These are phyloP conservation scores for Cyprinodon variegatus DNA, from an alignment of 2,113 vertebrate species.

Conservation along the genomic window DNA sequence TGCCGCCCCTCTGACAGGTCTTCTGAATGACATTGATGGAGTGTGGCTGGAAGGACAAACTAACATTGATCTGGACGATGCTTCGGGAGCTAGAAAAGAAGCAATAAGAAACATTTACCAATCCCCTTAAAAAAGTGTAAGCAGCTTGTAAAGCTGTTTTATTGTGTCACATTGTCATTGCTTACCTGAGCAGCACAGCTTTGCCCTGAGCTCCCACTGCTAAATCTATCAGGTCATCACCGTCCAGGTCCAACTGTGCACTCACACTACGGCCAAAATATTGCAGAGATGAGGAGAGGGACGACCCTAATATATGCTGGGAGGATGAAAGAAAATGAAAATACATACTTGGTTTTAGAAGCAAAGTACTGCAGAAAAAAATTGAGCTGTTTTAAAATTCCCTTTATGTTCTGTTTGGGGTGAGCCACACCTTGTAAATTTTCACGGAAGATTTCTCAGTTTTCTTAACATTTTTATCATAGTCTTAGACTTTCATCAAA, in stretches of 20 bases:
- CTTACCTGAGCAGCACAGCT: constrained; percentile 88
- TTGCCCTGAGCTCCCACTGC: constrained; percentile 91
- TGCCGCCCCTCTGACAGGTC: constrained; percentile 82
- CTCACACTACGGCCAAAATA: constrained; percentile 95
- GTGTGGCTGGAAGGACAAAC: constrained; percentile 82
- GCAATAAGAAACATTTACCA: neutral
- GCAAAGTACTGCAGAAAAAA: no score
- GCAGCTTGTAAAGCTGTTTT: neutral
- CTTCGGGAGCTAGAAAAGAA: constrained; percentile 81
- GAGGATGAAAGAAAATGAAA: constrained; percentile 4
- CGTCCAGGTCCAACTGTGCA: constrained; percentile 86
- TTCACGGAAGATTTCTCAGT: no score
- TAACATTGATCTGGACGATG: constrained; percentile 84
- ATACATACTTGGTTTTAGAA: neutral
- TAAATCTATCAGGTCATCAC: constrained; percentile 89
- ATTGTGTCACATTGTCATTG: neutral
- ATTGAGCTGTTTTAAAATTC: no score
- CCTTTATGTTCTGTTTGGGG: no score
- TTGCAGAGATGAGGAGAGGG: constrained; percentile 80
- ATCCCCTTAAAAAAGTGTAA: neutral
- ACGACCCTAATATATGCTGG: constrained; percentile 85
- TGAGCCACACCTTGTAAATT: no score
- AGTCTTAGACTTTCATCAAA: no score
- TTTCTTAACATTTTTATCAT: no score
- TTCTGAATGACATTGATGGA: constrained; percentile 88